Evolutionary conservation across 2,113 vertebrate genomes (phyloP).

Genomic region (Sphyrna mokarran): DNA sequence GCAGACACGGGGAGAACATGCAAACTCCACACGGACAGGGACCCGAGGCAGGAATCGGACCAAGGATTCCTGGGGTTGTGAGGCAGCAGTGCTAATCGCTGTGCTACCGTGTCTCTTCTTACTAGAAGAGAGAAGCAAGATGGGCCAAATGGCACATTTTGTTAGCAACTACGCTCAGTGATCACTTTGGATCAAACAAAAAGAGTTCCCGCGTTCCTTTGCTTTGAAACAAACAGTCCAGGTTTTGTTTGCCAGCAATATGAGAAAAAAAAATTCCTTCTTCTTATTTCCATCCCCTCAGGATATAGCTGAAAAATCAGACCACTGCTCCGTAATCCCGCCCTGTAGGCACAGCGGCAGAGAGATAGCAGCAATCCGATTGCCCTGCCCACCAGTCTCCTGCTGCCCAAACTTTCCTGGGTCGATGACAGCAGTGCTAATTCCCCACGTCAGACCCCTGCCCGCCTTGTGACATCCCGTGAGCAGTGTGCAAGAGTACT

Average conservation of each 20-base stretch:
- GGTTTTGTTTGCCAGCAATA: background rate
- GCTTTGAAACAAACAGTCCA: background rate
- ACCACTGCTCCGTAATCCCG: background rate
- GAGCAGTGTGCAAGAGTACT: background rate
- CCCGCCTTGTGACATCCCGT: background rate
- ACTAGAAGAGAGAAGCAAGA: background rate
- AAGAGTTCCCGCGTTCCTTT: background rate
- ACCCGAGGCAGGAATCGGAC: too few relatives aligned
- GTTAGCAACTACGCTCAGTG: background rate
- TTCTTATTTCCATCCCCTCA: background rate
- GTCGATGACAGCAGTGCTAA: background rate
- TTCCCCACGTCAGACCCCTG: background rate
- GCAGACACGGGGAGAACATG: too few relatives aligned
- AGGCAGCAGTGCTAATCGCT: too few relatives aligned
- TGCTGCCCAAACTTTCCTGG: background rate
- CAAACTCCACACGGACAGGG: too few relatives aligned
- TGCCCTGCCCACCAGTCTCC: background rate
- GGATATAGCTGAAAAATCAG: background rate
- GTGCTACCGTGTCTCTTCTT: background rate
- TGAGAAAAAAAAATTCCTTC: background rate
- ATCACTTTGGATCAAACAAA: background rate
- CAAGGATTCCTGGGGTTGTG: too few relatives aligned
- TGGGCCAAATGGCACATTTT: background rate
- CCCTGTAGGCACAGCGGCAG: background rate
- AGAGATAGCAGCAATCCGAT: background rate